Evolutionary conservation across 2,888 invertebrate species (phyloP), one percentile per base, ranked within the genome.

Genomic region (Gastracanthus pulcherrimus): DNA sequence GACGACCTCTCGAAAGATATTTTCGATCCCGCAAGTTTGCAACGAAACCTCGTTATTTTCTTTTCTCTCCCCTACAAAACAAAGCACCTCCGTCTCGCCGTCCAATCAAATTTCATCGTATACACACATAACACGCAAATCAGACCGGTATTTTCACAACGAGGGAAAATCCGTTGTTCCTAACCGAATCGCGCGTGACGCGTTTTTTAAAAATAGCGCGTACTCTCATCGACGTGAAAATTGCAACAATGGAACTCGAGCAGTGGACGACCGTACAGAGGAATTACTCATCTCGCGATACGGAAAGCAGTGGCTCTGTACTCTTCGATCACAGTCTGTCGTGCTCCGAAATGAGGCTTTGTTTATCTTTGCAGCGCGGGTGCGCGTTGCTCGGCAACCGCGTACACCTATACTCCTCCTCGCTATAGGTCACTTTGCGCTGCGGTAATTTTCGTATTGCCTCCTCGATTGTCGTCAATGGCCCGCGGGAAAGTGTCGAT

Each of bases 371-470:
- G 11, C 19, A 2, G 13, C 34, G 48, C 69, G 62, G 36, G 13
- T 11, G 48, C 16, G 51, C 36, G 79, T 80, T 60, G 79, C 79
- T 13, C 19, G 60, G 79, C 60, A 74, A 67, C 79, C 19, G 36
- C 19, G 31, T 13, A 9, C 48, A 7, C 16, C n/a, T 69, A n/a
- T 36, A 19, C 13, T 19, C 69, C 29, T 9, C 60, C 41, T 34
- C 31, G 29, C 0, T 36, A 11, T 60, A 38, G 41, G 23, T 58
- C 29, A 11, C 55, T 36, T 19, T 0, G 36, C 6, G 51, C 38
- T 26, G 23, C 16, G 6, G 13, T n/a, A 7, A n/a, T 5, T n/a
- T n/a, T n/a, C n/a, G n/a, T n/a, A n/a, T n/a, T n/a, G n/a, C n/a
- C n/a, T n/a, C n/a, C n/a, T n/a, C n/a, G n/a, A n/a, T n/a, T n/a